Evolutionary conservation across 2,888 invertebrate species (phyloP).

Genomic region (Cataglyphis livida): DNA sequence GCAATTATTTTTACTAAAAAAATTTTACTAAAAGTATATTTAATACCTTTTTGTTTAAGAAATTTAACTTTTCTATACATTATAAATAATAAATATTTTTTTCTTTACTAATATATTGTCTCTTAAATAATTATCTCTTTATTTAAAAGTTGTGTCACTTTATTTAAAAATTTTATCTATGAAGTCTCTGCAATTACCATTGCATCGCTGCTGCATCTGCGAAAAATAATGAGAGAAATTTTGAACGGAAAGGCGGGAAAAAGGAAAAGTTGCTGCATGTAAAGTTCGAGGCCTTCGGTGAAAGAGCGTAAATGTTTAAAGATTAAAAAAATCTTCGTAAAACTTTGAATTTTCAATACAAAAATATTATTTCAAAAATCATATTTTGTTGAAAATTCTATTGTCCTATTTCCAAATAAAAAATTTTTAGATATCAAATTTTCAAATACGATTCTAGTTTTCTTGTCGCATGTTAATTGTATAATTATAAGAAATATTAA

Average conservation of each 20-base stretch:
- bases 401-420: background rate
- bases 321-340: background rate
- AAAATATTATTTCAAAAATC: background rate
- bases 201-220: background rate
- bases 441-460: background rate
- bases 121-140: background rate
- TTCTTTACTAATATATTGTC: background rate
- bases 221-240: constrained; percentile 58
- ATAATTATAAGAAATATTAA: background rate
- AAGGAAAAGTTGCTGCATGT: constrained; percentile 56
- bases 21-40: background rate
- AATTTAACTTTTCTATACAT: background rate
- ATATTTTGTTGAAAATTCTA: background rate
- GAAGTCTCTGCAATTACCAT: background rate
- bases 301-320: constrained; percentile 43
- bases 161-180: background rate
- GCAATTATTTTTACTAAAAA: background rate
- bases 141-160: background rate
- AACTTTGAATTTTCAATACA: background rate
- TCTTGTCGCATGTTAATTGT: background rate
- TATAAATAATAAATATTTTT: background rate
- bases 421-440: background rate
- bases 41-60: background rate
- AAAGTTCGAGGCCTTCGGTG: constrained; percentile 60
- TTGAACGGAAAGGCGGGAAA: constrained; percentile 30